Base-by-base conservation (phyloP, 1,140 invertebrate genomes). In the Oncopeltus fasciatus region DNA sequence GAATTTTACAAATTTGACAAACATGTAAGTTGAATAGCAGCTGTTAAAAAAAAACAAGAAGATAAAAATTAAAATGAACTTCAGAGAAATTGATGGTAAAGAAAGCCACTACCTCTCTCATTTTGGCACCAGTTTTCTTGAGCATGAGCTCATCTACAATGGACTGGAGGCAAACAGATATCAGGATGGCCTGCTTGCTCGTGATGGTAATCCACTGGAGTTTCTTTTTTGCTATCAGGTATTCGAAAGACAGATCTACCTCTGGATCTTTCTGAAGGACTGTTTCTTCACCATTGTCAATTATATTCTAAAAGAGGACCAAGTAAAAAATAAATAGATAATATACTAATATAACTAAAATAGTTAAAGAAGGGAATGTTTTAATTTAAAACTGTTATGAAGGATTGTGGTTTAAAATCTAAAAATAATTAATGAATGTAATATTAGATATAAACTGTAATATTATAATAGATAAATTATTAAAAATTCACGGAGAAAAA, bases 81-180 rank as follows among this genome's bases (percentile, higher is more conserved):
- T 8, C 14, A 38, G 5, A 38, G 31, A 38, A 8, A 38, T 38
- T 8, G 5, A 38, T 38, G 14, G 5, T 1, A 57, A 57, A 33
- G 26, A 4, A n/a, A 2, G 1, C 18, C 64, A 57, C 57, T 64
- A 77, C 74, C 69, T 74, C 68, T 66, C 67, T 73, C 70, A 67
- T 71, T 18, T 68, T 67, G 57, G 62, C 73, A 65, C 82, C 81
- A 69, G 81, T 80, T 72, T 86, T 88, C 74, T 90, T 90, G 66
- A 88, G 77, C 67, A 97, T 78, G 65, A 98, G 75, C 73, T 98
- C 92, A 73, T 96, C 91, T 0, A 97, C 94, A 82, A 97, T 92
- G 2, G 86, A 84, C 77, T 97, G 92, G 57, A 97, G 77, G 73
- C 90, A 95, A 57, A 94, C 85, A 53, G 92, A 95, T 80, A 98